Evolutionary conservation across 92 coral and sea anemone species (phyloP).

Genomic region (Meandrina meandrites): DNA sequence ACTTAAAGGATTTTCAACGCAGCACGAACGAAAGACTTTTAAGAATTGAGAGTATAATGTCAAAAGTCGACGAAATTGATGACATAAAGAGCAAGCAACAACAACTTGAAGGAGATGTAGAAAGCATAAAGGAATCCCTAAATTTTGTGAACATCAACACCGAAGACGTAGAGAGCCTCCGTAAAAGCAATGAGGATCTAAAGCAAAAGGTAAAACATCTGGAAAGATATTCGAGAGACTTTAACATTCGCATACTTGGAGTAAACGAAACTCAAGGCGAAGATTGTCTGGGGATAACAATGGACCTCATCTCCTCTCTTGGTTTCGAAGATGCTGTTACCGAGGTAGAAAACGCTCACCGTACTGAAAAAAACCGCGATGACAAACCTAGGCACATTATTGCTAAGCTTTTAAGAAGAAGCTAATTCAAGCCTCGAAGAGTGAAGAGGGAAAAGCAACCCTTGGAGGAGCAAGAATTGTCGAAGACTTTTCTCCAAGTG

Average conservation of each 20-base stretch:
- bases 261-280: no score
- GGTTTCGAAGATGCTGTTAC: neutral
- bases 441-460: neutral
- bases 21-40: no score
- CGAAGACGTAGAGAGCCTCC: neutral
- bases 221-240: no score
- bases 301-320: neutral
- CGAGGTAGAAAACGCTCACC: slow-evolving; percentile 1
- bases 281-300: no score
- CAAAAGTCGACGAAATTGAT: no score
- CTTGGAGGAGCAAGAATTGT: no score
- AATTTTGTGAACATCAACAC: neutral
- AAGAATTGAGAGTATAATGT: no score
- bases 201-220: neutral
- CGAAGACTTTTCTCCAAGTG: no score
- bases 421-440: neutral
- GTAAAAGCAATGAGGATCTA: neutral
- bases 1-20: no score
- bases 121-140: neutral
- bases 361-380: neutral
- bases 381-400: slow-evolving; percentile 2
- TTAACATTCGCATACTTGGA: no score
- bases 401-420: neutral
- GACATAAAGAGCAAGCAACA: neutral
- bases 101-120: neutral